These are phyloP conservation scores for Pogonocichla stellata DNA, from an alignment of 2,113 vertebrate species.

Conservation along the genomic window DNA sequence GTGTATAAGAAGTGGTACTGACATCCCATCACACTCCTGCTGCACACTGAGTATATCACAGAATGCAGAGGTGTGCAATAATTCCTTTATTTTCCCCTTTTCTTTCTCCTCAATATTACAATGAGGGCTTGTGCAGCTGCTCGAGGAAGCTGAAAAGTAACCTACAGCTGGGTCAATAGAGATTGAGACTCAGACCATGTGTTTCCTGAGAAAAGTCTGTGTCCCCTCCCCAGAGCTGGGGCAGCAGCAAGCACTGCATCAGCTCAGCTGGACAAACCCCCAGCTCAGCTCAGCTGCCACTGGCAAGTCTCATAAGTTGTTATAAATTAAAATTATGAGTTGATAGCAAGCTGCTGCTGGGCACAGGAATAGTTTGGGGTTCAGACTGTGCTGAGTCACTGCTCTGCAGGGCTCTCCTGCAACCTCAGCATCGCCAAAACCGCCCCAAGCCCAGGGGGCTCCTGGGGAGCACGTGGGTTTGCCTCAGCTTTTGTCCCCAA, in stretches of 20 bases:
- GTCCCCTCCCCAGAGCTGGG: background rate
- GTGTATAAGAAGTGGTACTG: background rate
- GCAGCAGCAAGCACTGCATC: background rate
- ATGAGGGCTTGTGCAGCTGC: background rate
- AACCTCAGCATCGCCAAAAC: rapidly evolving
- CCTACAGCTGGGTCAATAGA: rapidly evolving
- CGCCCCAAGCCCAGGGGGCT: background rate
- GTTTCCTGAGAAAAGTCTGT: rapidly evolving
- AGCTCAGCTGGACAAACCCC: background rate
- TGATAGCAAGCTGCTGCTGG: background rate
- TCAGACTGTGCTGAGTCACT: background rate
- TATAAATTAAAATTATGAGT: background rate
- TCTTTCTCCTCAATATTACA: background rate
- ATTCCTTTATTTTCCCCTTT: background rate
- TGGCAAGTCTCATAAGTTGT: background rate
- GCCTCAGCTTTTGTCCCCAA: background rate
- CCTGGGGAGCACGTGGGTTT: background rate
- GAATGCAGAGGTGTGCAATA: rapidly evolving
- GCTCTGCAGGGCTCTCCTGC: rapidly evolving
- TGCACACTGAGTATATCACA: background rate
- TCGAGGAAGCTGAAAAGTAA: background rate
- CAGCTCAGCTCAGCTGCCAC: background rate
- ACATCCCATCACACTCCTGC: background rate
- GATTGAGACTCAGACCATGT: background rate
- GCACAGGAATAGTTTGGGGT: rapidly evolving